Evolutionary conservation across 2,113 vertebrate species (phyloP).

Genomic region (Meles meles): DNA sequence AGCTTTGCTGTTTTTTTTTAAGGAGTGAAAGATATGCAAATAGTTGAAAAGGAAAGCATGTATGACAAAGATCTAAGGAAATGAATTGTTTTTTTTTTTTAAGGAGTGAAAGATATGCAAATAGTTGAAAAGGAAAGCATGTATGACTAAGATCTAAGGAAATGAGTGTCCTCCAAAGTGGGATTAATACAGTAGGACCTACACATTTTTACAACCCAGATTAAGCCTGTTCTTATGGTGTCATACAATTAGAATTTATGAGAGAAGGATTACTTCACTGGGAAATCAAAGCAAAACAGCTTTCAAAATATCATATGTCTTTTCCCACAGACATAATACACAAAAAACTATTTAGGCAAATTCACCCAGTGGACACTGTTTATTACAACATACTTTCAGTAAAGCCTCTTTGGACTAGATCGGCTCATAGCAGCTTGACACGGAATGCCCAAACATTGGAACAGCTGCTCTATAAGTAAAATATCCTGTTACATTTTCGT

Average conservation of each 20-base stretch:
- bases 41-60: slow-evolving; percentile 32
- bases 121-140: slow-evolving; percentile 37
- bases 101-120: background rate
- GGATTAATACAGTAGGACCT: background rate
- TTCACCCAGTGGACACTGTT: slow-evolving; percentile 35
- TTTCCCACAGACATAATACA: slow-evolving; percentile 57
- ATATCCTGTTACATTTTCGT: slow-evolving; percentile 43
- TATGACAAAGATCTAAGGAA: slow-evolving; percentile 43
- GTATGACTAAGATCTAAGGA: slow-evolving; percentile 36
- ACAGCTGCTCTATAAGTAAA: slow-evolving; percentile 52
- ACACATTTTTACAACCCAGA: slow-evolving; percentile 42
- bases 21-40: background rate
- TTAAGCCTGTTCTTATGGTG: slow-evolving; percentile 38
- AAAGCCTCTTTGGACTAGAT: slow-evolving; percentile 50
- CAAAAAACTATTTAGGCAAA: slow-evolving; percentile 48
- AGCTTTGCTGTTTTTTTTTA: background rate
- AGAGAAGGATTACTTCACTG: slow-evolving; percentile 44
- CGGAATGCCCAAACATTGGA: slow-evolving; percentile 26
- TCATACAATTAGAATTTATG: slow-evolving; percentile 48
- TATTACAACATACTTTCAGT: slow-evolving; percentile 35
- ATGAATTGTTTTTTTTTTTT: background rate
- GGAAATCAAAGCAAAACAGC: slow-evolving; percentile 60
- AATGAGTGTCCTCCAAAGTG: slow-evolving; percentile 9
- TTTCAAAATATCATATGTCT: slow-evolving; percentile 56
- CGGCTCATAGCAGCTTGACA: slow-evolving; percentile 37